A percentile compares a stretch with the other conserved stretches of the same genome.
Conservation (phyloP, 2,113 vertebrate genomes). For the Ptychochromis oligacanthus region DNA sequence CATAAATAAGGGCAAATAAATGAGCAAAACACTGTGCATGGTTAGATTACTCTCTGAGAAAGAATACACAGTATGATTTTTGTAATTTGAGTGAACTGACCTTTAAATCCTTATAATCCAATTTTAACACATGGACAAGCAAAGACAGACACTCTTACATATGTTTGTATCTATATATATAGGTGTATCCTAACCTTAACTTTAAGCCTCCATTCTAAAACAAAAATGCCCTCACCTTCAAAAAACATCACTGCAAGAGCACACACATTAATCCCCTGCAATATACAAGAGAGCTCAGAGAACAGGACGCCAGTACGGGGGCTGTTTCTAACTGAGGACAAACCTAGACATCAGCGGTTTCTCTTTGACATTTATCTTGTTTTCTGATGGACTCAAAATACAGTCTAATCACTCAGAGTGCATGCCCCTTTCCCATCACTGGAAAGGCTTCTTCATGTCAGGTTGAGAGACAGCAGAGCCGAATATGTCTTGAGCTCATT, state of each 20-base stretch:
- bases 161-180: background rate
- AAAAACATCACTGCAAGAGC: background rate
- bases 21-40: too few relatives aligned
- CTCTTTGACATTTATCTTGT: slow-evolving; percentile 27
- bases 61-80: too few relatives aligned
- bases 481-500: slow-evolving; percentile 24
- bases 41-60: too few relatives aligned
- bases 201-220: background rate
- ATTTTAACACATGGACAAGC: background rate
- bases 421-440: slow-evolving; percentile 28
- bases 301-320: background rate
- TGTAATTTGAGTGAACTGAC: too few relatives aligned
- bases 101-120: background rate
- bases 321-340: slow-evolving; percentile 11
- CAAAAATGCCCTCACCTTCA: background rate
- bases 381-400: slow-evolving; percentile 36
- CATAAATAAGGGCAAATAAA: too few relatives aligned
- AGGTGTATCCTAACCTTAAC: background rate
- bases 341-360: slow-evolving; percentile 4
- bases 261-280: slow-evolving; percentile 4
- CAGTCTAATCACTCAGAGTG: slow-evolving; percentile 49
- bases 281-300: slow-evolving; percentile 14
- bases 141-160: background rate
- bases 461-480: slow-evolving; percentile 2
- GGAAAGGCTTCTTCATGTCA: slow-evolving; percentile 18